Evolutionary conservation across 2,888 invertebrate genomes (phyloP).

Genomic region (Trachelus stipa): DNA sequence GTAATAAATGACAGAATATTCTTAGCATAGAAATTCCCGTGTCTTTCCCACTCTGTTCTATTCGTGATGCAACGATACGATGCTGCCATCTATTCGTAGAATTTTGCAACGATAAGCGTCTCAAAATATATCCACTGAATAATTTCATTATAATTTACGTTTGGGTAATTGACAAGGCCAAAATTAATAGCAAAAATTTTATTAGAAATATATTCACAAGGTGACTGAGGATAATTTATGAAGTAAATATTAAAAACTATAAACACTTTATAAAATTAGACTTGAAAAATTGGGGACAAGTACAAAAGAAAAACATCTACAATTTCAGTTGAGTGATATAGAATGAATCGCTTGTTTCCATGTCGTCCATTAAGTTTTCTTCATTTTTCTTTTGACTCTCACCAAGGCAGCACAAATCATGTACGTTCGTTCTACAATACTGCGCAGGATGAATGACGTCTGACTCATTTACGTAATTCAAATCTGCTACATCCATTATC

Average conservation of each 20-base stretch:
- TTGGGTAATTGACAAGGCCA: background rate
- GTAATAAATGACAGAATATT: background rate
- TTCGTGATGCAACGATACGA: background rate
- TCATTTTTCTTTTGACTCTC: background rate
- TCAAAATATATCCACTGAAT: background rate
- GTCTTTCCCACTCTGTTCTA: background rate
- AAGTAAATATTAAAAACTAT: background rate
- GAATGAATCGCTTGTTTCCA: background rate
- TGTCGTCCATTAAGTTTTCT: background rate
- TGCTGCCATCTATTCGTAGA: background rate
- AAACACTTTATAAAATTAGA: background rate
- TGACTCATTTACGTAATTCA: background rate
- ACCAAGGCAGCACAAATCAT: background rate
- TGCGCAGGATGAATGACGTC: background rate
- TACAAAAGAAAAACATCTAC: background rate
- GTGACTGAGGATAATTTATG: background rate
- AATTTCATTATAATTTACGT: background rate
- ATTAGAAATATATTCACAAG: background rate
- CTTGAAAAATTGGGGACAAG: background rate
- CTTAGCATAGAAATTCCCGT: background rate
- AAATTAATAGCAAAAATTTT: background rate
- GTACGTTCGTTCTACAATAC: background rate
- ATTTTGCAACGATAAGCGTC: background rate
- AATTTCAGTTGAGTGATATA: background rate
- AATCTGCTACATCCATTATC: background rate